phyloP scores from a whole-genome alignment of 2,797 vertebrate species.

The Cheirogaleus major region DNA sequence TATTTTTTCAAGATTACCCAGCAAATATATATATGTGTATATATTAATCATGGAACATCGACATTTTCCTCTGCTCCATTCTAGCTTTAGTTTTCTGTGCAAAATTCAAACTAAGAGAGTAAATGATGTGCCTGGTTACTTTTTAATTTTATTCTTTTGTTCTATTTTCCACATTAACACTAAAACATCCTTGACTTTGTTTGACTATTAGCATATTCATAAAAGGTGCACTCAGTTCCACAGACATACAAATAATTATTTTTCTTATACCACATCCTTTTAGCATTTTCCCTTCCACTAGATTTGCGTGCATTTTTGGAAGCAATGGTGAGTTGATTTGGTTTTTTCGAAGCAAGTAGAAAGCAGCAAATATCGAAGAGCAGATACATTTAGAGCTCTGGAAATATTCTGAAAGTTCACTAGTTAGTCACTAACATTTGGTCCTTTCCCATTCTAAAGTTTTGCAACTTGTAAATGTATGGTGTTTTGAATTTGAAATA shows the following conservation, averaged over 20 bases:
- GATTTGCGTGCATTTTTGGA: neutral
- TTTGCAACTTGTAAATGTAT: neutral
- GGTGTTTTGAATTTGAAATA: neutral
- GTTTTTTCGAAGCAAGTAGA: neutral
- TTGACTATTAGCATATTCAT: neutral
- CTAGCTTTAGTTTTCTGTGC: neutral
- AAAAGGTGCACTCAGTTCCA: neutral
- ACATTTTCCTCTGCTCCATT: neutral
- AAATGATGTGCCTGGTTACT: neutral
- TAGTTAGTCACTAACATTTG: neutral
- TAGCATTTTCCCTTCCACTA: neutral
- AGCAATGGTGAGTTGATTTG: neutral
- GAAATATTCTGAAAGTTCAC: neutral
- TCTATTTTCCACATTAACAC: neutral
- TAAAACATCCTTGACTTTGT: neutral
- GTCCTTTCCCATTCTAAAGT: neutral
- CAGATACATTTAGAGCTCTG: neutral
- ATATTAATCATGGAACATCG: neutral
- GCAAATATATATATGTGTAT: neutral
- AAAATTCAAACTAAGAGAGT: conserved; percentile 42
- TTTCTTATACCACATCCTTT: neutral
- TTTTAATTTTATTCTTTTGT: neutral
- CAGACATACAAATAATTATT: neutral
- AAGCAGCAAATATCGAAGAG: neutral
- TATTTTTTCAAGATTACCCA: neutral